A percentile compares a stretch with the other conserved stretches of the same genome.
These are phyloP conservation scores for Pardosa pseudoannulata DNA, from an alignment of 2,888 invertebrate genomes.

Conservation along the genomic window DNA sequence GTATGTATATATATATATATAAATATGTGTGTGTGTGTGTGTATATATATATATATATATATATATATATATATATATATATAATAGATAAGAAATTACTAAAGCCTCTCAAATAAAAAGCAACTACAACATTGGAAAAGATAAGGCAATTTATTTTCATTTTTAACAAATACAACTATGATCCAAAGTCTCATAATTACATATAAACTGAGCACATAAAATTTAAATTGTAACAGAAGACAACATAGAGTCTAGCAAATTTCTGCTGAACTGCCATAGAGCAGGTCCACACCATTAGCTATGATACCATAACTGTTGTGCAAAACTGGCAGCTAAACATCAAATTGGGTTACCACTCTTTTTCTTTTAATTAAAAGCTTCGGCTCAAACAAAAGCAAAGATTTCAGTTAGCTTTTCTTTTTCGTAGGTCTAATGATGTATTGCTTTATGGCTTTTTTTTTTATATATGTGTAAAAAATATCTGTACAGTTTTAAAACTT, in stretches of 20 bases:
- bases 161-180: slow-evolving; percentile 65
- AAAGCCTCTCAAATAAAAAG: too few relatives aligned
- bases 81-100: too few relatives aligned
- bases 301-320: slow-evolving; percentile 28
- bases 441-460: background rate
- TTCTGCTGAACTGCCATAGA: slow-evolving; percentile 13
- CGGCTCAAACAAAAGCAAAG: slow-evolving; percentile 8
- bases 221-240: slow-evolving; percentile 43
- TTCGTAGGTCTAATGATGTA: background rate
- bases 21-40: too few relatives aligned
- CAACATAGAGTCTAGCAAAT: slow-evolving; percentile 36
- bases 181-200: slow-evolving; percentile 56
- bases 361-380: background rate
- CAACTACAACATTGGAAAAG: slow-evolving; percentile 30
- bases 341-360: slow-evolving; percentile 22
- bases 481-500: background rate
- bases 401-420: background rate
- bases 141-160: slow-evolving; percentile 64
- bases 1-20: too few relatives aligned
- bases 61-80: too few relatives aligned
- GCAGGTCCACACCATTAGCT: slow-evolving; percentile 12
- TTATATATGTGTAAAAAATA: background rate
- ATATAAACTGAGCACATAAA: slow-evolving; percentile 63
- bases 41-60: too few relatives aligned
- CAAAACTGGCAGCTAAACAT: slow-evolving; percentile 31